Percentiles rank a stretch among this genome's conserved stretches.
Evolutionary conservation across 2,797 vertebrate genomes (phyloP).

Genomic region (Anabas testudineus): DNA sequence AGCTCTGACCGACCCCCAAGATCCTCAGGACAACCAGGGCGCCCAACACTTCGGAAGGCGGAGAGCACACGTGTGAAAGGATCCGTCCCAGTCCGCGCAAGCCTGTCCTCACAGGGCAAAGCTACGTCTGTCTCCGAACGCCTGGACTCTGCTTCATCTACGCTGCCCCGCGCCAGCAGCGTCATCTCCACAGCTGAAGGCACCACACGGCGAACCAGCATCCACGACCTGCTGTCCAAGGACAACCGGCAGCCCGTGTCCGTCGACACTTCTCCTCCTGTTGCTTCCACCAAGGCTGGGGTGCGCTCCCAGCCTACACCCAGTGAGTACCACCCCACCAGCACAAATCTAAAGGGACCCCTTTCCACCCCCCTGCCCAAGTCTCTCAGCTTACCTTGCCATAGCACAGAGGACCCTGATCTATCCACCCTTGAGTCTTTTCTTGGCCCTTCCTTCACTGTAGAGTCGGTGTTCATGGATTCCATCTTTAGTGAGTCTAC

Average conservation of each 20-base stretch:
- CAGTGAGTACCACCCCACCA: conserved; percentile 94
- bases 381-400: conserved; percentile 84
- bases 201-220: conserved; percentile 94
- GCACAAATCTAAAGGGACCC: conserved; percentile 67
- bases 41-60: conserved; percentile 85
- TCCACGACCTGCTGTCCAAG: conserved; percentile 97
- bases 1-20: conserved; percentile 73
- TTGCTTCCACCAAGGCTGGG: conserved; percentile 77
- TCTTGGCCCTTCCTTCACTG: conserved; percentile 84
- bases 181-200: conserved; percentile 99
- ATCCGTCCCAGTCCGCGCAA: conserved; percentile 79
- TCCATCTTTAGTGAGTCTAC: conserved; percentile 84
- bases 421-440: conserved; percentile 82
- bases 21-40: conserved; percentile 70
- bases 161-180: conserved; percentile 96
- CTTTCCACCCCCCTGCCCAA: conserved; percentile 74
- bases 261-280: conserved; percentile 85
- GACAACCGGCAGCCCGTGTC: conserved; percentile 92
- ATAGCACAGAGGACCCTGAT: conserved; percentile 77
- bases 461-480: conserved; percentile 85
- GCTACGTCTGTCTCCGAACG: conserved; percentile 87
- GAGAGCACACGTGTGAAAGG: conserved; percentile 89
- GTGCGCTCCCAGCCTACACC: conserved; percentile 80
- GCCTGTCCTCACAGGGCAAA: conserved; percentile 84
- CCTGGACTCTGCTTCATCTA: conserved; percentile 85